Conservation (phyloP, 2,797 vertebrate species). For the Crocodylus rhombifer region DNA sequence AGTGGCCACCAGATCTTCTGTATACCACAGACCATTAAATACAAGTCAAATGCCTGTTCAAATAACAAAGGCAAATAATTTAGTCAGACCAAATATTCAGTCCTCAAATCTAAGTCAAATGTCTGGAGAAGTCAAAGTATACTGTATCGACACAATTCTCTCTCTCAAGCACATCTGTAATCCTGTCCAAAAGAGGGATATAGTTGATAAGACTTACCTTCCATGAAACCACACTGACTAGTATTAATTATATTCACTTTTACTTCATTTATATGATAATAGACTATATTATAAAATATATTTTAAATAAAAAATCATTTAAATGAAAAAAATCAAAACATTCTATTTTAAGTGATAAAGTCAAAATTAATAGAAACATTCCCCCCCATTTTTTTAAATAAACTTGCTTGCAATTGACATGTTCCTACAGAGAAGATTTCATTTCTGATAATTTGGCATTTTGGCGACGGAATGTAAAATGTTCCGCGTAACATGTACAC, state of each 20-base stretch:
- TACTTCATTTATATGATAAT: neutral
- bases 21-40: too few relatives aligned
- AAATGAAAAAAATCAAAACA: neutral
- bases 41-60: too few relatives aligned
- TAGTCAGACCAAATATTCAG: too few relatives aligned
- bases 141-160: neutral
- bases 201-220: neutral
- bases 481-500: too few relatives aligned
- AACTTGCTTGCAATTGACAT: neutral
- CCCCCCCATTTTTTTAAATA: constrained; percentile 1
- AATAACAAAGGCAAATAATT: too few relatives aligned
- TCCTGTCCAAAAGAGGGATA: neutral
- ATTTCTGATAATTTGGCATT: neutral
- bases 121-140: neutral
- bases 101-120: too few relatives aligned
- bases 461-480: neutral
- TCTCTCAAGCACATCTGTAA: neutral
- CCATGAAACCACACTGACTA: neutral
- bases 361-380: neutral
- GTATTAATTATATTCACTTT: neutral
- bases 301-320: neutral
- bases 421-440: neutral
- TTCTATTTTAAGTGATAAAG: neutral
- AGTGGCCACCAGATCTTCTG: too few relatives aligned
- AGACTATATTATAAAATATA: neutral